Evolutionary conservation across 2,888 invertebrate species (phyloP), one percentile per base, ranked within the genome.

Genomic region (Scotopteryx bipunctaria): DNA sequence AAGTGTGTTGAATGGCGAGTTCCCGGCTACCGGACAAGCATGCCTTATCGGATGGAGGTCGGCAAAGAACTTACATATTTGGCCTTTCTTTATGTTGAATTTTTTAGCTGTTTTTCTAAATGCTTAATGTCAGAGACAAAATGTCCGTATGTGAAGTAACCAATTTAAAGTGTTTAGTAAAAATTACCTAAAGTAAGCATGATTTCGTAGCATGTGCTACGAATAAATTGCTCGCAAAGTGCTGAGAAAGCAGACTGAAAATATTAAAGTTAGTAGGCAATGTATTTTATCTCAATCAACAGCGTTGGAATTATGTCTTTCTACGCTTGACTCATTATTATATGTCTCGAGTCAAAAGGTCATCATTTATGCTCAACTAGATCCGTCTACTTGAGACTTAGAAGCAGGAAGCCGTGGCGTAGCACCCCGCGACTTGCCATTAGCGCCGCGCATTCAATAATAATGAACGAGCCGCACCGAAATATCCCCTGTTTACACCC

Each of bases 401-500:
- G 59, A 51, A 55, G 55, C 56, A 60, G 63, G 63, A 60, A 58
- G 54, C 58, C 72, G 76, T 17, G 74, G 70, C 44, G 76, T 17
- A 75, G 70, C 44, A 44, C 43, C 53, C 78, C 74, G 80, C 78
- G 75, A 71, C 72, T 71, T 50, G 73, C 78, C 80, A 86, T 86
- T 87, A 87, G 86, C 86, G 84, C 84, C 83, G 81, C 79, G 85
- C 86, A 86, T 89, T 88, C 86, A 87, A 88, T 86, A 88, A 88
- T 88, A 89, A 90, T 86, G 87, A 88, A 88, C 86, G 86, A 87
- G 85, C 83, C 81, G 81, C 86, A 87, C 87, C 85, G 78, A 89
- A 89, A 89, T 88, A 88, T 87, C 84, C 85, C 85, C 87, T 88
- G 89, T 88, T 88, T 89, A 89, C 88, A 89, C 88, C 88, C 89